Evolutionary conservation across 1,140 invertebrate genomes (phyloP), one percentile per base, ranked within the genome.

Genomic region (Drosophila ogumai): DNA sequence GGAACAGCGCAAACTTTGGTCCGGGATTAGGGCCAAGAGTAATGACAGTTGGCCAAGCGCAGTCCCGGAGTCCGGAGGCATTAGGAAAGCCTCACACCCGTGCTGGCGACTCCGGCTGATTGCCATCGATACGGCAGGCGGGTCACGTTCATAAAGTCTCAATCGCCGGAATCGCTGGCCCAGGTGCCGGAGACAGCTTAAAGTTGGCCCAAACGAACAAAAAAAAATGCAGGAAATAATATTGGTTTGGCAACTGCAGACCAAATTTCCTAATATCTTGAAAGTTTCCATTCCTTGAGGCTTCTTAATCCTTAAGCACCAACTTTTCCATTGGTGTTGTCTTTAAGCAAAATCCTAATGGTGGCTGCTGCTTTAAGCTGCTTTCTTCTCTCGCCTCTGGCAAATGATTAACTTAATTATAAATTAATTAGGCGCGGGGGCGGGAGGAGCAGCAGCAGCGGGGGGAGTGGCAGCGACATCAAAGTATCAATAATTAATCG

Each of bases 401-500:
- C 68, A 72, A 84, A 81, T 90, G 72, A 75, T 82, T 85, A 90
- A 85, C 81, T 85, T 90, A 90, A 90, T 90, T 90, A 90, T 90
- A 90, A 90, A 90, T 90, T 85, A 90, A 90, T 90, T 90, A 81
- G 79, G 64, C 72, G 60, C 52, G 66, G 81, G 47, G 52, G 65
- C 46, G 75, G 56, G 52, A 50, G 34, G 5, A 5, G 2, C 0
- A 32, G 8, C 9, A 50, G 47, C 72, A 52, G 47, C 38, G 15
- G 6, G 28, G 28, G 55, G 44, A 44, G 31, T 28, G 46, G 43
- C 58, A 36, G 46, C 58, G 61, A 90, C 85, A 88, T 88, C 85
- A 88, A 88, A 88, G 85, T 81, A 88, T 88, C 85, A 88, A 88
- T 88, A 88, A 88, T 90, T 88, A 88, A 88, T 88, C 85, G 85